Evolutionary conservation across 2,113 vertebrate genomes (phyloP), one percentile per base, ranked within the genome.

Genomic region (Tapirus terrestris): DNA sequence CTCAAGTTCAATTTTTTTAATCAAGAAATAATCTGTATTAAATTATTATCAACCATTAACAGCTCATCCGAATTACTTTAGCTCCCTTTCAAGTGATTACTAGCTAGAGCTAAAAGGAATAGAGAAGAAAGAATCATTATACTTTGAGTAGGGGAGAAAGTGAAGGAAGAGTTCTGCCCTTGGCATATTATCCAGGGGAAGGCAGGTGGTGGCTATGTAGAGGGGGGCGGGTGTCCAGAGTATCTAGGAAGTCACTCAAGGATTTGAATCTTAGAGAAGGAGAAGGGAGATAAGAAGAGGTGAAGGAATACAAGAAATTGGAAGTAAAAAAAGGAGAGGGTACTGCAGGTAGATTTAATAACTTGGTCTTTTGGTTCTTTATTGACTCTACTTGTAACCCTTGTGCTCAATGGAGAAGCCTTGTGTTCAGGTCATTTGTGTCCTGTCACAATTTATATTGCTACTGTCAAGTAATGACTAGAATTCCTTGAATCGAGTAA

Each of bases 31-130:
- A 92, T 89, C 67, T 81, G n/a, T 68, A 81, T 84, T 80, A 88
- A 93, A 56, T 93, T 93, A 67, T 93, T 81, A 81, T 91, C 84
- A 91, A 79, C n/a, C 39, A 77, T 84, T 87, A 89, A 81, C 70
- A 97, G 81, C 39, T 75, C n/a, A 91, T 85, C 29, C n/a, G 89
- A 63, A 85, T 94, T 63, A 80, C 33, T 80, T 75, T 75, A 89
- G 31, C 58, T 79, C n/a, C 72, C 82, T 96, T 91, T 94, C 48
- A 79, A 77, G 68, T 93, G 73, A 82, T 70, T 73, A 61, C 61
- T 93, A 96, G 36, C 68, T 79, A 39, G 77, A 88, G 48, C 36
- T 80, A 81, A 82, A 93, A 67, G 39, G 31, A 88, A 31, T 70
- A 58, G 61, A 91, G 45, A 89, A 86, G 43, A 96, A 73, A 75